Evolutionary conservation across 2,113 vertebrate species (phyloP), one percentile per base, ranked within the genome.

Genomic region (Tor tambroides): DNA sequence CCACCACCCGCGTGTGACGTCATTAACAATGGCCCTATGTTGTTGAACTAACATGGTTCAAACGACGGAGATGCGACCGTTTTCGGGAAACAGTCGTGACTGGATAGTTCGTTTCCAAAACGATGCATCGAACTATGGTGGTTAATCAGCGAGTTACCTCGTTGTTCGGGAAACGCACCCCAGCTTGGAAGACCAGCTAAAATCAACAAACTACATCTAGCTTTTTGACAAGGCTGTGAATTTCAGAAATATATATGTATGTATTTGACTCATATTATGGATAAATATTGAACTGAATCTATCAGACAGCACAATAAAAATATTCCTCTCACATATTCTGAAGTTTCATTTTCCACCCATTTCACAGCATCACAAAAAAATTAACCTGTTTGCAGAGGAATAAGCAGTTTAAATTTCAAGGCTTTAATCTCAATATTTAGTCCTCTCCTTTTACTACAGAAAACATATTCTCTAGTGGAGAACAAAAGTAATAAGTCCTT

Each of bases 401-500:
- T 80, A 72, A 49, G 26, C 87, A 83, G 43, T 88, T 85, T 71
- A 89, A 69, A 89, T 85, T 84, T 91, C 80, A 91, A 91, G 86
- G 85, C 89, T 91, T 92, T 80, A 81, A 87, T 84, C 26, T 87
- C n/a, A 87, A 91, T 91, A 92, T 91, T 91, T 21, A 76, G 72
- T 89, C 90, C 59, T 69, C 87, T 87, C 87, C 85, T 74, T 87
- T 92, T 61, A 28, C 75, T 81, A 61, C 11, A 71, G 88, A 88
- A 91, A 92, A 88, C 89, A 88, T 88, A 89, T 90, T 91, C 80
- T 81, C 86, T 87, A 56, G 28, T 21, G 54, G 35, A 69, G 89
- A 89, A 90, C 88, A 85, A 91, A 93, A 90, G 90, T 93, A 94
- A 93, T 92, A 90, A 90, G 89, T 90, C 89, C 56, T 85, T 38